Conservation (phyloP, 2,888 invertebrate genomes). For the Lydus trimaculatus region DNA sequence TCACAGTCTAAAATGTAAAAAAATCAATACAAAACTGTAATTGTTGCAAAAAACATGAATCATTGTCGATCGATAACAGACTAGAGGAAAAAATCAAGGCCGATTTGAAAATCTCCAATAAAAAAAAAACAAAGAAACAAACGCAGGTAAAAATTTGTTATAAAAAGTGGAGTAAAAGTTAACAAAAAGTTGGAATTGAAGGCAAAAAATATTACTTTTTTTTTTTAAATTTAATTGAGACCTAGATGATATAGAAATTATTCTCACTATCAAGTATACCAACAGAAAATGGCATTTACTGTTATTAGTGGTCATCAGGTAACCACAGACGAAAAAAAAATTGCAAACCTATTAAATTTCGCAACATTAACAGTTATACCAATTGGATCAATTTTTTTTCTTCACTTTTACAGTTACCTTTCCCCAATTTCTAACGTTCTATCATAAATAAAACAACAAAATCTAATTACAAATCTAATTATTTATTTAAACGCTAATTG, state of each 20-base stretch:
- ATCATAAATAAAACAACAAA: not conserved
- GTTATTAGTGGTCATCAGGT: constrained; percentile 6
- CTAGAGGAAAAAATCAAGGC: not conserved
- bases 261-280: not conserved
- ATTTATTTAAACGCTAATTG: not conserved
- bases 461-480: not conserved
- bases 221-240: no score
- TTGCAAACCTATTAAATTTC: not conserved
- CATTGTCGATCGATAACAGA: not conserved
- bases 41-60: not conserved
- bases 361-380: not conserved
- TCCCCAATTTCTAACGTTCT: not conserved
- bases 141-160: no score
- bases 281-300: not conserved
- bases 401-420: not conserved
- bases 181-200: not conserved
- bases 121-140: not conserved
- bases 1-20: no score
- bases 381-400: not conserved
- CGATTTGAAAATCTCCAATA: not conserved
- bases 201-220: not conserved
- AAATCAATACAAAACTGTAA: not conserved
- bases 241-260: no score
- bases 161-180: no score
- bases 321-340: not conserved